phyloP scores from a whole-genome alignment of 2,113 vertebrate species.

The Raja brachyura region DNA sequence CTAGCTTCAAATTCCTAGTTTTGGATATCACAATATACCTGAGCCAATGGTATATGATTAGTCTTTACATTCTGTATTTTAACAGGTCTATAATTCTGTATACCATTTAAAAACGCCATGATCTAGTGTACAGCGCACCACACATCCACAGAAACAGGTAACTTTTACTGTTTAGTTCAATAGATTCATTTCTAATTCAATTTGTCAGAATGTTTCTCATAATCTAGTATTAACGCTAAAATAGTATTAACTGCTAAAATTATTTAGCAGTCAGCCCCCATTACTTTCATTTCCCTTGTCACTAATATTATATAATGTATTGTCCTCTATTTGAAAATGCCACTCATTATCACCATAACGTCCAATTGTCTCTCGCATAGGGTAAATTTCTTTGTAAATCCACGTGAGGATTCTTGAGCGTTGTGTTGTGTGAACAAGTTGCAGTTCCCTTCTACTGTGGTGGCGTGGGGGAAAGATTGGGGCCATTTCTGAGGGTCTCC shows the following conservation, averaged over 20 bases:
- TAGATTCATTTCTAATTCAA: background rate
- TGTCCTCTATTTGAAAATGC: background rate
- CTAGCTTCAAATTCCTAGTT: background rate
- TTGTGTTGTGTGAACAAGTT: background rate
- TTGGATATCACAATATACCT: background rate
- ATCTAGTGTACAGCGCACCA: background rate
- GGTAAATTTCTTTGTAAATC: background rate
- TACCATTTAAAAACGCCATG: background rate
- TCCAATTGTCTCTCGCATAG: too few relatives aligned
- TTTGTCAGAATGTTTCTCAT: too few relatives aligned
- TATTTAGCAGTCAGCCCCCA: background rate
- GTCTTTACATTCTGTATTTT: background rate
- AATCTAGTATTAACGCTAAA: background rate
- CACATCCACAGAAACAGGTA: background rate
- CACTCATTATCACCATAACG: background rate
- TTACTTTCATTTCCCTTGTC: background rate
- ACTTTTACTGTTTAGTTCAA: background rate
- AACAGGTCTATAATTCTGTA: background rate
- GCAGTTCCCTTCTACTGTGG: background rate
- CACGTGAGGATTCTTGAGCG: background rate
- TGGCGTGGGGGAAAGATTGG: too few relatives aligned
- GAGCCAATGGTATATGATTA: background rate
- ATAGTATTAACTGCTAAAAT: background rate
- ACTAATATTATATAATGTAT: background rate
- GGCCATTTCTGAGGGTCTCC: too few relatives aligned